phyloP scores from a whole-genome alignment of 2,113 vertebrate genomes.

The Formicarius rufipectus region DNA sequence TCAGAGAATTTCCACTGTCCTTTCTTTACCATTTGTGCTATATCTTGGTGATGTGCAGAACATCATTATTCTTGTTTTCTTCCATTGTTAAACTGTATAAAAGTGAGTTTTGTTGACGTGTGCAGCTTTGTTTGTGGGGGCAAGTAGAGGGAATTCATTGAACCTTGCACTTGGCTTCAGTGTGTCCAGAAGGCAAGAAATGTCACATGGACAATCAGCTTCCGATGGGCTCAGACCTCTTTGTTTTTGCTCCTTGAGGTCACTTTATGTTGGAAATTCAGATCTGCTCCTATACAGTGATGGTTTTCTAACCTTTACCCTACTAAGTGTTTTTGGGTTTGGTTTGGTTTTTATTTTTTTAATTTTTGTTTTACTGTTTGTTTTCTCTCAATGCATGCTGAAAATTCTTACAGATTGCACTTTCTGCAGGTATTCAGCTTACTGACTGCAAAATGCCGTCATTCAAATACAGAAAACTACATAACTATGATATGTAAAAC shows the following conservation, averaged over 20 bases:
- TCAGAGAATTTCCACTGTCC: not conserved
- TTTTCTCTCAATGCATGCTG: not conserved
- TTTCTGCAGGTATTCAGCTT: not conserved
- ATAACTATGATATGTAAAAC: not conserved
- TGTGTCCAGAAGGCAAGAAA: not conserved
- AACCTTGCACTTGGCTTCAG: not conserved
- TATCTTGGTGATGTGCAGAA: not conserved
- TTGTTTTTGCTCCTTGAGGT: not conserved
- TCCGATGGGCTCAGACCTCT: not conserved
- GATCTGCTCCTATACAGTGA: not conserved
- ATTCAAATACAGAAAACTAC: not conserved
- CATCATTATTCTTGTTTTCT: not conserved
- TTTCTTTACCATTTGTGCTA: not conserved
- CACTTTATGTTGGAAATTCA: not conserved
- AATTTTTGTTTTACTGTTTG: not conserved
- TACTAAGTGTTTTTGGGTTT: not conserved
- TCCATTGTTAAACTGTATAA: not conserved
- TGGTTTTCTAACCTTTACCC: not conserved
- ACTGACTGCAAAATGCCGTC: not conserved
- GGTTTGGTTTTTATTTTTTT: not conserved
- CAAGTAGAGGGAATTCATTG: not conserved
- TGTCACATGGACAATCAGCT: accelerated
- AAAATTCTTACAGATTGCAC: not conserved
- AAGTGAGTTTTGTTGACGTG: not conserved
- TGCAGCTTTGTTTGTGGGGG: not conserved